Base-by-base conservation (phyloP, 2,888 invertebrate species). In the Synergus japonicus region DNA sequence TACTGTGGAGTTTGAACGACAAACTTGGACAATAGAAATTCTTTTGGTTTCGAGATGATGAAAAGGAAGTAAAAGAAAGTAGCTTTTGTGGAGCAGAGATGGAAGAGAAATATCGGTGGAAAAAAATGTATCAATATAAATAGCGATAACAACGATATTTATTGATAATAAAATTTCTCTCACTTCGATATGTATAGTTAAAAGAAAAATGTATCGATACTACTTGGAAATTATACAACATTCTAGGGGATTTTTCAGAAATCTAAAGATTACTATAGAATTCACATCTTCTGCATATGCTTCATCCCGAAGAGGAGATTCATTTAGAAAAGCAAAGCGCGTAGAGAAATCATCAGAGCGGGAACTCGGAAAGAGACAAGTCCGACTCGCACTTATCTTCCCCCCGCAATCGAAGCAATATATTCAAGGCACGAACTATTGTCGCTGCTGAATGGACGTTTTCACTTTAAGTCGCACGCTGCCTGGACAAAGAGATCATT, bases 401-500 rank as follows among this genome's bases (percentile, higher is more conserved):
- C 87, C 88, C 87, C 87, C 87, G 86, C 86, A 90, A 90, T 90
- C 89, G 88, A 84, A 83, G 87, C 88, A 88, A 90, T 89, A 88
- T 89, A 90, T 90, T 90, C 88, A 88, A 87, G 86, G 89, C 88
- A 90, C 88, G 88, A 89, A 88, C 87, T 86, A 88, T 88, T 89
- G 88, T 89, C 87, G 88, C 84, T 83, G 83, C 83, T 88, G 88
- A 90, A 89, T 90, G 88, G 89, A 89, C 88, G 89, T 88, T 88
- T 89, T 88, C 87, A 86, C 87, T 88, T 88, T 87, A 89, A 89
- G 88, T 89, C 86, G 87, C 87, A 80, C 84, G 86, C 83, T 85
- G 86, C 85, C 82, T 78, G 90, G 88, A 91, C 90, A 91, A 91
- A 91, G 90, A 90, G 90, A 90, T 91, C 90, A 89, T 90, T 90